Conservation (phyloP, 2,797 vertebrate genomes). For the Epinephelus coioides region DNA sequence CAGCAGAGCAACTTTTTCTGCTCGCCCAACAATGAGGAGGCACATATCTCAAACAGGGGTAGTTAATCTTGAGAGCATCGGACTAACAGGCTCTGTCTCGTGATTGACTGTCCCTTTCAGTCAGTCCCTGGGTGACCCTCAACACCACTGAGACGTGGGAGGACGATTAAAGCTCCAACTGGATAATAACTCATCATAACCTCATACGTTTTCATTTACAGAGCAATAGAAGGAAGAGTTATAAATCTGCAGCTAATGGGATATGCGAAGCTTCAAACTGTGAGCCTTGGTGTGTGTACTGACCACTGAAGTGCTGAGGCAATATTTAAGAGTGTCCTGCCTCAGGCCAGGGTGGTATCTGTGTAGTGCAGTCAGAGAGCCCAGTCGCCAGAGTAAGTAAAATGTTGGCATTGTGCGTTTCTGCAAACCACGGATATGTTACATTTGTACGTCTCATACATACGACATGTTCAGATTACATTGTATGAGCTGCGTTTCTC, state of each 20-base stretch:
- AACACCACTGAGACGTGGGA: constrained; percentile 40
- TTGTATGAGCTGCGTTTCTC: too few species aligned
- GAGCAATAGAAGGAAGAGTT: constrained; percentile 63
- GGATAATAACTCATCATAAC: constrained; percentile 74
- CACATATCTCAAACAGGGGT: constrained; percentile 52
- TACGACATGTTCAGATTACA: too few species aligned
- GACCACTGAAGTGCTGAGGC: constrained; percentile 59
- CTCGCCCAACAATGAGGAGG: constrained; percentile 41
- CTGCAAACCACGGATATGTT: too few species aligned
- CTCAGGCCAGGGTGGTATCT: constrained; percentile 48
- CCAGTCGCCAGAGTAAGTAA: too few species aligned
- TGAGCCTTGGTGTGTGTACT: constrained; percentile 56
- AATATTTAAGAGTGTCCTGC: constrained; percentile 56
- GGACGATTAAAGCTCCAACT: constrained; percentile 62
- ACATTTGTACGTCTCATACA: too few species aligned
- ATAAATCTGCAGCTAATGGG: constrained; percentile 76
- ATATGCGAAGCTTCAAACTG: constrained; percentile 55
- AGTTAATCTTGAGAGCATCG: constrained; percentile 57
- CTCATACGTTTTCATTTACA: constrained; percentile 75
- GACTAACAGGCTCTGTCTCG: constrained; percentile 42
- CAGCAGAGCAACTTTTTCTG: constrained; percentile 48
- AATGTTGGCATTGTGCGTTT: too few species aligned
- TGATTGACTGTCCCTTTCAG: constrained; percentile 69
- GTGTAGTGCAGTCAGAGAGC: not conserved
- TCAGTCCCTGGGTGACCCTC: constrained; percentile 65